Evolutionary conservation across 2,113 vertebrate species (phyloP), one percentile per base, ranked within the genome.

Genomic region (Cebidichthys violaceus): DNA sequence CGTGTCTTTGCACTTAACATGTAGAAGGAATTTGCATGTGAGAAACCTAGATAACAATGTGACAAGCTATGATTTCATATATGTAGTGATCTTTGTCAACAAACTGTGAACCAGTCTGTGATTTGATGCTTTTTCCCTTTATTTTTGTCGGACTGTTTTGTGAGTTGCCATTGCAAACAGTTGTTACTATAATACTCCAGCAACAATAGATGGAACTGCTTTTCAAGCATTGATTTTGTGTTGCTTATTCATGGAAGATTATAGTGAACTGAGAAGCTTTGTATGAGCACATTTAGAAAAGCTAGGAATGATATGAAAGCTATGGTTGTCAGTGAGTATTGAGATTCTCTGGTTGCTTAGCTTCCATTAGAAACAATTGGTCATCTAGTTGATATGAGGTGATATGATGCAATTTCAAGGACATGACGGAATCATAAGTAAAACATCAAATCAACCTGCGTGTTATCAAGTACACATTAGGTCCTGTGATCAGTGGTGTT

Each of bases 211-310:
- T 52, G 33, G 29, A 22, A 59, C 8, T 47, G 17, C 59, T 68
- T 81, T 27, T 14, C 11, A 29, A 67, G n/a, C 15, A 60, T 39
- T 81, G 29, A 60, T 74, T 67, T 66, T 67, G 4, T 60, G 47
- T 9, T 1, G 1, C 67, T 57, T 35, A 31, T 60, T 39, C 14
- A 8, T 50, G n/a, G 31, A n/a, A n/a, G 2, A 52, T 81, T 27
- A n/a, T 6, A 29, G n/a, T 17, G 45, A 79, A 43, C 20, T 35
- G 27, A 66, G 47, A 67, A 22, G 64, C n/a, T 52, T 64, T 27
- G 4, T 50, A 37, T 27, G 31, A 74, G n/a, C 3, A 17, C 9
- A 10, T 62, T 65, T 6, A 35, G 52, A 27, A 37, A 66, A 73
- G 14, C 10, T 31, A 20, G 47, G 3, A 18, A 43, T 18, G 60